Conservation (phyloP, 1,140 invertebrate genomes). For the Zaprionus lachaisei region DNA sequence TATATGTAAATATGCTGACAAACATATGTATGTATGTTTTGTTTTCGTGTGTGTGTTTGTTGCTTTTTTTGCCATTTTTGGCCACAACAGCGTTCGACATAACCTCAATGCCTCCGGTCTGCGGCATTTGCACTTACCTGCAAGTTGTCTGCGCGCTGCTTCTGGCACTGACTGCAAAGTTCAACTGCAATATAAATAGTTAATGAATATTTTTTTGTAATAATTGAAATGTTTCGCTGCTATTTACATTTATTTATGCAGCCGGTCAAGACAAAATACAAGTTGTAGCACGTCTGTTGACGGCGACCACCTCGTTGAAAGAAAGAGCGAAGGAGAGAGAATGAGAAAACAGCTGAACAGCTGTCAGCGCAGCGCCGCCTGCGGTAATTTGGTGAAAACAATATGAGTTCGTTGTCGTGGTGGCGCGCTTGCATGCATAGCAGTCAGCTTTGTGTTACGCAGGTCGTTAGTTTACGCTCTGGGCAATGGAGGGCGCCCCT, state of each 20-base stretch:
- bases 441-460: conserved; percentile 40
- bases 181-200: conserved; percentile 7
- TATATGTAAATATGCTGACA: neutral
- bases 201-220: neutral
- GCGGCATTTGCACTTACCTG: conserved; percentile 17
- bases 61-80: conserved; percentile 33
- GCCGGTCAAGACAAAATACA: conserved; percentile 25
- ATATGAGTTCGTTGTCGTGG: neutral
- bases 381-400: conserved; percentile 4
- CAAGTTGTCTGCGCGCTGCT: neutral
- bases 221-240: conserved; percentile 5
- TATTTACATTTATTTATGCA: conserved; percentile 19
- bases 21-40: neutral
- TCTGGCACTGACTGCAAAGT: neutral
- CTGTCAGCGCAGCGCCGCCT: conserved; percentile 22
- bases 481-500: conserved; percentile 28
- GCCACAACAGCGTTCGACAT: conserved; percentile 41
- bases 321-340: conserved; percentile 40
- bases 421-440: neutral
- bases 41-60: neutral
- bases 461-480: neutral
- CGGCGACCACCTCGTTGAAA: conserved; percentile 51
- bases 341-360: conserved; percentile 14
- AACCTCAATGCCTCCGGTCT: conserved; percentile 21
- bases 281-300: conserved; percentile 35